Evolutionary conservation across 2,113 vertebrate species (phyloP), one percentile per base, ranked within the genome.

Genomic region (Oophaga pumilio): DNA sequence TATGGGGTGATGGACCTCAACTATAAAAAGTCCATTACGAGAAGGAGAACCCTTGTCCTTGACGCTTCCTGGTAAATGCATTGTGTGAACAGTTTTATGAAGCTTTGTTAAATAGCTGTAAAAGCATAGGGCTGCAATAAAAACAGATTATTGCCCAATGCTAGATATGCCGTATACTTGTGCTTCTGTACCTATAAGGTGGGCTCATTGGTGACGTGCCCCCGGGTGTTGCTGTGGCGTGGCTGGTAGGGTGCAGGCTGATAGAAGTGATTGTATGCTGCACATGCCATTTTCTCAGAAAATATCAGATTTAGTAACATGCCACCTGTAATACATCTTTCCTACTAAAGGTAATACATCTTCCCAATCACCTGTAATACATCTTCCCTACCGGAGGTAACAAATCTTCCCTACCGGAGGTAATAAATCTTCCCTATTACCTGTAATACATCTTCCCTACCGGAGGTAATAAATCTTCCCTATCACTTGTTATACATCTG

Each of bases 11-110:
- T n/a, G 59, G 8, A 76, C 8, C 62, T 7, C 18, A 1, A 15
- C 24, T 24, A n/a, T 53, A 83, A 53, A 84, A 9, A 14, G 22
- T 57, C 52, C 26, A n/a, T 74, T 26, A 20, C 33, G 11, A 43
- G 33, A 82, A 82, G 62, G 57, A 53, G 17, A 82, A 11, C 8
- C 26, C 68, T 82, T 68, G 80, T 68, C 80, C 80, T 82, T 82
- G 33, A 66, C 14, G 18, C 60, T 22, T 22, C 33, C 64, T 73
- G 28, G 50, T 73, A 84, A 57, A 33, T 43, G 2, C 17, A 59
- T 33, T 56, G 66, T 59, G 57, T 59, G 17, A 71, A 15, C 20
- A 18, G 50, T 83, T 83, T 82, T 83, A 83, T 17, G 13, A 10
- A 68, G 43, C 43, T n/a, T n/a, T 68, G 18, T n/a, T 26, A 66